These are phyloP conservation scores for Helicoverpa armigera DNA, from an alignment of 1,140 invertebrate species.

Conservation along the genomic window DNA sequence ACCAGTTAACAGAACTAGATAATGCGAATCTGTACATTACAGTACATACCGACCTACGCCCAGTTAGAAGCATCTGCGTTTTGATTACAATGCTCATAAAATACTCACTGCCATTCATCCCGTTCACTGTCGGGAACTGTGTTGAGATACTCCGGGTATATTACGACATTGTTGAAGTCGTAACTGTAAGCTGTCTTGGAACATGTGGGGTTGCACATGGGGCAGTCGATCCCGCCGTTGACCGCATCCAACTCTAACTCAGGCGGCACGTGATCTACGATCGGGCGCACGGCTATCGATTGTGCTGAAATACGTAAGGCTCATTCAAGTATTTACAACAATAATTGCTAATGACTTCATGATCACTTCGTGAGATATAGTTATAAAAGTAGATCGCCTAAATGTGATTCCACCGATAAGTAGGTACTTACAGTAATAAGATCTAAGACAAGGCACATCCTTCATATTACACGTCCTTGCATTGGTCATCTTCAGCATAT, in stretches of 20 bases:
- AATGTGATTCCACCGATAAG: neutral
- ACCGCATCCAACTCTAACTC: constrained; percentile 76
- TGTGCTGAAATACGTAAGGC: constrained; percentile 65
- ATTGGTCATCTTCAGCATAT: constrained; percentile 80
- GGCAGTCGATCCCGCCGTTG: constrained; percentile 74
- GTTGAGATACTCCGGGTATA: constrained; percentile 74
- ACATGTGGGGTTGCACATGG: constrained; percentile 80
- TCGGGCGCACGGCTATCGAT: constrained; percentile 74
- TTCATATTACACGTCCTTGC: constrained; percentile 81
- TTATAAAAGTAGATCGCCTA: neutral
- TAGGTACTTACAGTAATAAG: constrained; percentile 68
- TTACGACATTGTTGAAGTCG: constrained; percentile 74
- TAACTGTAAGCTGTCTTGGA: constrained; percentile 80
- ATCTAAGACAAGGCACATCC: constrained; percentile 75
- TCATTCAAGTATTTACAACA: constrained; percentile 17
- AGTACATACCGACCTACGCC: no score
- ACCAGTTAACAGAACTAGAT: no score
- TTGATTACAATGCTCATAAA: neutral
- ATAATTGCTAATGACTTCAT: neutral
- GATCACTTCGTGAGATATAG: no score
- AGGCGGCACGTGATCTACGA: constrained; percentile 61
- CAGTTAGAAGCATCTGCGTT: no score
- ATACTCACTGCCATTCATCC: constrained; percentile 77
- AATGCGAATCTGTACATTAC: no score
- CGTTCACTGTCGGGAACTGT: constrained; percentile 68